Evolutionary conservation across 1,140 invertebrate species (phyloP).

Genomic region (Macrocentrus cingulum): DNA sequence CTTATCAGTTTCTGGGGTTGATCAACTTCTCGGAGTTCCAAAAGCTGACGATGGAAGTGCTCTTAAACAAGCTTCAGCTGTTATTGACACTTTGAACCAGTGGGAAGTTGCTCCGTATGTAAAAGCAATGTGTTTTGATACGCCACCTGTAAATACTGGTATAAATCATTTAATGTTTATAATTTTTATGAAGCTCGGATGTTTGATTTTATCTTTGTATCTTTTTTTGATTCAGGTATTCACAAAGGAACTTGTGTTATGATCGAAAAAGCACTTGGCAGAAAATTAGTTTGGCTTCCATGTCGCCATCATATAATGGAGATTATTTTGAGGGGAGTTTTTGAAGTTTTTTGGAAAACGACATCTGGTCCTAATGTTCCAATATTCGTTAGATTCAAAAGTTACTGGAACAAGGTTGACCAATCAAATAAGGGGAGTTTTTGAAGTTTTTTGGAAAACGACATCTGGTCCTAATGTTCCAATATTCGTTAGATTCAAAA

Average conservation of each 20-base stretch:
- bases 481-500: background rate
- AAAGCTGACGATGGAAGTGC: slow-evolving; percentile 35
- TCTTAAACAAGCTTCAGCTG: slow-evolving; percentile 31
- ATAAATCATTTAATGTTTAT: background rate
- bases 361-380: background rate
- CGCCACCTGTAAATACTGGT: slow-evolving; percentile 26
- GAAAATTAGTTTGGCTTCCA: background rate
- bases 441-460: background rate
- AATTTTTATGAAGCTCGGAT: background rate
- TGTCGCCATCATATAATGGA: slow-evolving; percentile 10
- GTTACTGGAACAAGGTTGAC: background rate
- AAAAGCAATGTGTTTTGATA: slow-evolving; percentile 31
- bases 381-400: background rate
- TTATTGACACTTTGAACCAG: slow-evolving; percentile 28
- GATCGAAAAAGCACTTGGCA: background rate
- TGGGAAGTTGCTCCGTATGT: slow-evolving; percentile 23
- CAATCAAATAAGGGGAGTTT: background rate
- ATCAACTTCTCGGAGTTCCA: slow-evolving; percentile 37
- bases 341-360: background rate
- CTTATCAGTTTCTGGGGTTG: slow-evolving; percentile 31
- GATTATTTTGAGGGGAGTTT: background rate
- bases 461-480: background rate
- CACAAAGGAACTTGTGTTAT: background rate
- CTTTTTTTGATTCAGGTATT: background rate
- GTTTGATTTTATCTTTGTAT: too few species aligned